Conservation (phyloP, 2,797 vertebrate species). For the Nothura maculosa region DNA sequence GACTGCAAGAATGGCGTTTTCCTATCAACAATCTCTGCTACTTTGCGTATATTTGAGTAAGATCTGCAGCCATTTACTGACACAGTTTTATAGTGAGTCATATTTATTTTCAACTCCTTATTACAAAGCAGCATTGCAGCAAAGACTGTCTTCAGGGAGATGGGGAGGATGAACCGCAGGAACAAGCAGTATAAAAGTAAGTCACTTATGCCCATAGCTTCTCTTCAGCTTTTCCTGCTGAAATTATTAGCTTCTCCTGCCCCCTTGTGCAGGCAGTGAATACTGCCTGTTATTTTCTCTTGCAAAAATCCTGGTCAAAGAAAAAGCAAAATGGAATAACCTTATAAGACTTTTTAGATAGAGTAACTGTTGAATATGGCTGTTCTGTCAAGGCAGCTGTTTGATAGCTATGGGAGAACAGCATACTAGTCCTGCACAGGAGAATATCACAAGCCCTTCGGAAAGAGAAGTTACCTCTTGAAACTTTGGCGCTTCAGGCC, state of each 20-base stretch:
- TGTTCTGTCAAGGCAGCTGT: background rate
- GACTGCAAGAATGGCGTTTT: slow-evolving; percentile 33
- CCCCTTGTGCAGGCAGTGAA: slow-evolving; percentile 78
- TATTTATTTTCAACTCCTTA: slow-evolving; percentile 21
- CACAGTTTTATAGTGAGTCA: background rate
- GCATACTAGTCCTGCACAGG: background rate
- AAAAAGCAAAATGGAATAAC: background rate
- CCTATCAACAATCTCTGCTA: background rate
- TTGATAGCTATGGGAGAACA: background rate
- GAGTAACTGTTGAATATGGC: background rate
- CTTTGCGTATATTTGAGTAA: slow-evolving; percentile 17
- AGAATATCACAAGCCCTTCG: background rate
- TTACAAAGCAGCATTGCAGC: background rate
- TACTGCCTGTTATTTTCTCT: slow-evolving; percentile 52
- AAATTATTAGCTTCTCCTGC: slow-evolving; percentile 80
- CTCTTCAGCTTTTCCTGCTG: slow-evolving; percentile 6
- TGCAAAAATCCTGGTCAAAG: background rate
- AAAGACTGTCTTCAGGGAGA: background rate
- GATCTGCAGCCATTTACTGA: slow-evolving; percentile 14
- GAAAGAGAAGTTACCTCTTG: background rate
- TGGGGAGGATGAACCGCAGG: background rate
- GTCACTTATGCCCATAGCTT: background rate
- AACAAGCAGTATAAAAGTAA: background rate
- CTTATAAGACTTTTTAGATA: background rate
- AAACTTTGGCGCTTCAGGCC: background rate